These are phyloP conservation scores for Acromyrmex charruanus DNA, from an alignment of 1,140 invertebrate genomes.

Conservation along the genomic window DNA sequence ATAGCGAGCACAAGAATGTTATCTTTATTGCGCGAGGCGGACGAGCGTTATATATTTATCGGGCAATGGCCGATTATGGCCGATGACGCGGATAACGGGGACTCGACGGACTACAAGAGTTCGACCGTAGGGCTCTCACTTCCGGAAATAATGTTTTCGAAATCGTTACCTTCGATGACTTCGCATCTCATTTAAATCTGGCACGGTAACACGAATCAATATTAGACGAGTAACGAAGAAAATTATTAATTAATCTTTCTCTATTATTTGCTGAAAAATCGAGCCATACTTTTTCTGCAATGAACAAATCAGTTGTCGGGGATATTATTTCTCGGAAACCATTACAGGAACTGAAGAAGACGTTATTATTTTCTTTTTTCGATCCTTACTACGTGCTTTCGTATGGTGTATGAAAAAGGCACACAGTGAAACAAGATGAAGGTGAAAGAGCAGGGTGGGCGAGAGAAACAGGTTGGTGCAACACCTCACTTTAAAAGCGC, in stretches of 20 bases:
- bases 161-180: slow-evolving; percentile 57
- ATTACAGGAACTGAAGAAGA: slow-evolving; percentile 43
- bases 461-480: slow-evolving; percentile 68
- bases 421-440: slow-evolving; percentile 25
- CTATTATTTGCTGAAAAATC: slow-evolving; percentile 24
- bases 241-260: slow-evolving; percentile 18
- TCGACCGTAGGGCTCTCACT: slow-evolving; percentile 17
- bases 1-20: slow-evolving; percentile 58
- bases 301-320: slow-evolving; percentile 16
- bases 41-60: slow-evolving; percentile 57
- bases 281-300: slow-evolving; percentile 6
- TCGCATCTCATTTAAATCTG: slow-evolving; percentile 39
- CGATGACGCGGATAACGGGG: slow-evolving; percentile 59
- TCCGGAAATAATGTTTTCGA: slow-evolving; percentile 52
- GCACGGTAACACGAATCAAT: slow-evolving; percentile 47
- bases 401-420: neutral
- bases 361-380: slow-evolving; percentile 24
- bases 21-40: slow-evolving; percentile 59
- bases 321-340: slow-evolving; percentile 42
- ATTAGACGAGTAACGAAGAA: neutral
- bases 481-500: slow-evolving; percentile 28
- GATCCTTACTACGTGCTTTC: slow-evolving; percentile 32
- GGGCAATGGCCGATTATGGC: slow-evolving; percentile 47
- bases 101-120: slow-evolving; percentile 21
- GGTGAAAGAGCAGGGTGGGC: slow-evolving; percentile 56